These are phyloP conservation scores for human (Homo sapiens) DNA, from an alignment of 2,113 vertebrate species.

Conservation along the genomic window GRCh38 chr20:50004501-50005000, in stretches of 20 bases:
- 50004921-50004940: no score
- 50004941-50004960: no score
- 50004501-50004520: no score
- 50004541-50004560: background rate
- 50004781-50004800: background rate
- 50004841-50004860: background rate
- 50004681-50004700: background rate
- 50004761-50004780: rapidly evolving
- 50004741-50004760: background rate
- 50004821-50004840: rapidly evolving
- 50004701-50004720: background rate
- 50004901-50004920: no score
- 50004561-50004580: background rate
- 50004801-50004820: rapidly evolving
- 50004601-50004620: background rate
- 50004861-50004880: background rate
- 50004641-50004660: background rate
- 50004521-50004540: background rate
- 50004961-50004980: no score
- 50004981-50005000: no score
- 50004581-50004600: background rate
- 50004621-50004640: no score
- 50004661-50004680: background rate
- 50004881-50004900: background rate
- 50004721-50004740: background rate